Evolutionary conservation across 1,140 invertebrate genomes (phyloP), one percentile per base, ranked within the genome.

Genomic region (Whitmania pigra): DNA sequence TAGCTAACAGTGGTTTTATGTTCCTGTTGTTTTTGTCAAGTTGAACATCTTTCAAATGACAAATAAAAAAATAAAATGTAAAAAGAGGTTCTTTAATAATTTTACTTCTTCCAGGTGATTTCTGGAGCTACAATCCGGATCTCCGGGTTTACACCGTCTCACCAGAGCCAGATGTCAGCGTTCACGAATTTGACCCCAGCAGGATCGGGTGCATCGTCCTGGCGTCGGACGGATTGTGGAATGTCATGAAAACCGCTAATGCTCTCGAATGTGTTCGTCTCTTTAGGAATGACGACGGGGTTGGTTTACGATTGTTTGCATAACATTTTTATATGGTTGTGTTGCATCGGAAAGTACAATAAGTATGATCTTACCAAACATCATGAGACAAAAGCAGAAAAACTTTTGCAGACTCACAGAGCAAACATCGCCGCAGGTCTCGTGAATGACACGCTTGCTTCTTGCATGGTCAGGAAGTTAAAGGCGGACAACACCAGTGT

Each of bases 201-300:
- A 82, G 82, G 76, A 88, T 87, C 79, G 88, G 90, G 76, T 97
- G 93, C 84, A 84, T 98, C 0, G 90, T 98, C 72, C 89, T 97
- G 77, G 95, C 91, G 72, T 95, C 93, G 1, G 95, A 98, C 83
- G 95, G 95, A 6, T 82, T 97, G 17, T 97, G 93, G 91, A 97
- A 98, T 82, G 93, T 97, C 43, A 49, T 49, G 11, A 49, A 49
- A 11, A 15, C 43, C 43, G 43, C 5, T 1, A 11, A 0, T 0
- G 15, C 11, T 17, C 43, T 49, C 11, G 43, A 49, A 49, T 49
- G 43, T 13, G 43, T 49, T 49, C 43, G 43, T 15, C 15, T 49
- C 11, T 7, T 15, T 49, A 4, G 43, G 13, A 49, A 49, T 13
- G 43, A 49, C 15, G 43, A 49, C 15, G 43, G 43, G 43, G 43